Percentiles rank a stretch among this genome's conserved stretches.
These are phyloP conservation scores for Drosophila pseudoobscura DNA, from an alignment of 1,140 invertebrate genomes.

Conservation along the genomic window DNA sequence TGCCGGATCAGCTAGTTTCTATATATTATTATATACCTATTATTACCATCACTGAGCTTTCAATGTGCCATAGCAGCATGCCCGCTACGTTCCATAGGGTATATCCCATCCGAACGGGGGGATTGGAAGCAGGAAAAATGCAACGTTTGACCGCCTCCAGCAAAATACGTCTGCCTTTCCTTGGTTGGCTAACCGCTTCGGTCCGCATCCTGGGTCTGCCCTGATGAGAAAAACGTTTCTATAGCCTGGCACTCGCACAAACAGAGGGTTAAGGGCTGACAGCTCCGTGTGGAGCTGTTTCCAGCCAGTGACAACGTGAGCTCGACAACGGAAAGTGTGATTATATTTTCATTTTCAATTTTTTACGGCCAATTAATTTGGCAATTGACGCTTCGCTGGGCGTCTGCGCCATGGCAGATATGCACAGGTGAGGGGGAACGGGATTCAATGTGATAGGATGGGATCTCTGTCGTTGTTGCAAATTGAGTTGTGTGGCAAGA, in stretches of 20 bases:
- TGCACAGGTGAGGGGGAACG: conserved; percentile 11
- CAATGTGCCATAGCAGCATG: neutral
- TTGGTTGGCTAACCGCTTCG: conserved; percentile 53
- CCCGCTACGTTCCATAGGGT: conserved; percentile 12
- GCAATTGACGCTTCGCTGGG: conserved; percentile 80
- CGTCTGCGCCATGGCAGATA: conserved; percentile 63
- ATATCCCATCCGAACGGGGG: conserved; percentile 17
- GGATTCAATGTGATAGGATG: neutral
- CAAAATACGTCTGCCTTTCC: conserved; percentile 60
- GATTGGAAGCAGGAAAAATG: conserved; percentile 59
- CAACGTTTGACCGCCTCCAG: conserved; percentile 68
- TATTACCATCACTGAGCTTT: no score
- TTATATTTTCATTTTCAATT: conserved; percentile 83
- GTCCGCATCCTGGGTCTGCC: conserved; percentile 13
- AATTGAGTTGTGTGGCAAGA: conserved; percentile 80
- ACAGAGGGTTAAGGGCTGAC: conserved; percentile 58
- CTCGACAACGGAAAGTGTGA: conserved; percentile 76
- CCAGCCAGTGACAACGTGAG: conserved; percentile 52
- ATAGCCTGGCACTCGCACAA: conserved; percentile 1
- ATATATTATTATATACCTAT: no score
- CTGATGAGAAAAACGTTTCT: conserved; percentile 65
- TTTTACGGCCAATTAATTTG: conserved; percentile 83
- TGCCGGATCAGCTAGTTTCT: no score
- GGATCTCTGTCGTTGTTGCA: conserved; percentile 34
- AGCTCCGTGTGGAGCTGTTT: conserved; percentile 47